Conservation (phyloP, 2,113 vertebrate species). For the Setophaga kirtlandii region DNA sequence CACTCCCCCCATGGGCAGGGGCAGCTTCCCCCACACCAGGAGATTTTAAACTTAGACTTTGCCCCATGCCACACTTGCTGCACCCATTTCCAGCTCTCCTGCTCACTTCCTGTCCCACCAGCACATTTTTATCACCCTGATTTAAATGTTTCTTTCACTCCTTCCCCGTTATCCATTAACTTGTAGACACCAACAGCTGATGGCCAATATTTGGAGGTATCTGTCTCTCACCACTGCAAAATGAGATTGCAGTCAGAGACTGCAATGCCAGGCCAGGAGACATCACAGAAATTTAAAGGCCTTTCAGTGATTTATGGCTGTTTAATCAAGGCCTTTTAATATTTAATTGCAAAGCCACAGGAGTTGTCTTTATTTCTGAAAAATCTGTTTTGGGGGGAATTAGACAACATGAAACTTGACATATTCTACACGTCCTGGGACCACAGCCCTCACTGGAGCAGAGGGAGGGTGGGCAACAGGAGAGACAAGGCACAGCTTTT, state of each 20-base stretch:
- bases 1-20: not conserved
- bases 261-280: not conserved
- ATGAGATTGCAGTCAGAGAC: not conserved
- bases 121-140: not conserved
- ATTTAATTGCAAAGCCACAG: constrained; percentile 72
- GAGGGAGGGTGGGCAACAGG: not conserved
- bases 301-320: constrained; percentile 57
- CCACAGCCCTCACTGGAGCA: not conserved
- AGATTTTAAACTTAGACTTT: not conserved
- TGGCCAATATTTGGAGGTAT: not conserved
- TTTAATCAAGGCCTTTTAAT: constrained; percentile 70
- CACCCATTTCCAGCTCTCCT: not conserved
- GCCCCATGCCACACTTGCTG: not conserved
- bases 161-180: not conserved
- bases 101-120: not conserved
- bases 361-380: constrained; percentile 71
- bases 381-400: constrained; percentile 41
- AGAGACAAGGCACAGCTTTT: not conserved
- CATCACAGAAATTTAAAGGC: constrained; percentile 49
- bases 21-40: not conserved
- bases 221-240: not conserved
- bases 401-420: not conserved
- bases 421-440: not conserved
- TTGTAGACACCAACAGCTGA: not conserved
- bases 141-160: not conserved